Conservation (phyloP, 2,113 vertebrate genomes). For the Pseudolaguvia tuberculata region DNA sequence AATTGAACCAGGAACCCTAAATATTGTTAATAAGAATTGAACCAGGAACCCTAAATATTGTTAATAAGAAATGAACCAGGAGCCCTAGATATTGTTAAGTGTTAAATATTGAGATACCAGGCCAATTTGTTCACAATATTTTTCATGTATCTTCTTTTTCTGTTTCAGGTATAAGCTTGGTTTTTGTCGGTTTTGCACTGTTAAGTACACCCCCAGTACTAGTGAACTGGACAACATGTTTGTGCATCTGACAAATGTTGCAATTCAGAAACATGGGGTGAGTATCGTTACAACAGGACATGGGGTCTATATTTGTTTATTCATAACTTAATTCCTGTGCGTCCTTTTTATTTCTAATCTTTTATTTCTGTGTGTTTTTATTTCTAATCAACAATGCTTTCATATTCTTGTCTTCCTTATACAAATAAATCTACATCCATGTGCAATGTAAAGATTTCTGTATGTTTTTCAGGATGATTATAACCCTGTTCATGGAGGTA, state of each 20-base stretch:
- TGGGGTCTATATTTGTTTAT: background rate
- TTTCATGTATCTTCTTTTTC: constrained; percentile 29
- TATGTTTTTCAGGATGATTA: constrained; percentile 85
- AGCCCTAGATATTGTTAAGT: background rate
- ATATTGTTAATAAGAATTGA: background rate
- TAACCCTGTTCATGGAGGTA: constrained; percentile 95
- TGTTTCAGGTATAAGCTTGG: constrained; percentile 88
- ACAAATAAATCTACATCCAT: too few relatives aligned
- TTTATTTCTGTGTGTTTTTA: background rate
- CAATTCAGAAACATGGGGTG: constrained; percentile 96
- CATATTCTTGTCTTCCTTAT: too few relatives aligned
- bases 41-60: background rate
- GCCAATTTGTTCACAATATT: background rate
- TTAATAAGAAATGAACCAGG: background rate
- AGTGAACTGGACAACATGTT: constrained; percentile 99
- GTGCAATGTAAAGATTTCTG: background rate
- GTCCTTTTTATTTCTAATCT: background rate
- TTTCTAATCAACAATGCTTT: too few relatives aligned
- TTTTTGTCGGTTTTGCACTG: constrained; percentile 96
- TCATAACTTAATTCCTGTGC: background rate
- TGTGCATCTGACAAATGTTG: constrained; percentile 95
- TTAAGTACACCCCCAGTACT: constrained; percentile 94
- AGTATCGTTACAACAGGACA: constrained; percentile 43
- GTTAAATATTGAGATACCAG: background rate
- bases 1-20: background rate